Evolutionary conservation across 2,113 vertebrate genomes (phyloP).

Genomic region (Tyrannus savana): DNA sequence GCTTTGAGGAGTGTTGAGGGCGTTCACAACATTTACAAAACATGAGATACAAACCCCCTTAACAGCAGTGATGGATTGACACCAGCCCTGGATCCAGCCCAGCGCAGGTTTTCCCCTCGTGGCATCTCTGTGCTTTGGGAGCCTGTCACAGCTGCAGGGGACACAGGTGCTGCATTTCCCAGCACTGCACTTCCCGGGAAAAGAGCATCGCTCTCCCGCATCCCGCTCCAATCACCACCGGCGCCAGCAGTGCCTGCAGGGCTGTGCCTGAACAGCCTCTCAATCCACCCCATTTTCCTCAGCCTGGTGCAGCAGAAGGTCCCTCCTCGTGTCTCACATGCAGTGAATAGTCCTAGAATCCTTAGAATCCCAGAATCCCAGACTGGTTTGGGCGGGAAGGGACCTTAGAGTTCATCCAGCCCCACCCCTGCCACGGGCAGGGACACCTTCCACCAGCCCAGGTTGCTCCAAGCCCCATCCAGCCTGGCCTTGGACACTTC

Average conservation of each 20-base stretch:
- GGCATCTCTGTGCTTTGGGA: background rate
- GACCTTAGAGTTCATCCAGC: fast-evolving
- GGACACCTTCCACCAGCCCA: background rate
- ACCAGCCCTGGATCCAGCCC: background rate
- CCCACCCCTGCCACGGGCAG: background rate
- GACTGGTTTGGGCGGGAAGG: background rate
- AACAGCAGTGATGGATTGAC: fast-evolving
- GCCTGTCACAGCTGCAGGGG: background rate
- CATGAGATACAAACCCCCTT: fast-evolving
- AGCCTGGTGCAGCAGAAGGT: background rate
- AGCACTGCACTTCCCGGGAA: background rate
- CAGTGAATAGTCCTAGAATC: fast-evolving
- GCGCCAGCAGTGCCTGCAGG: background rate
- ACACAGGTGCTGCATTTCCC: background rate
- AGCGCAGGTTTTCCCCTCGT: background rate
- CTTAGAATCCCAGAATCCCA: background rate
- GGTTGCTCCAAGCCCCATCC: background rate
- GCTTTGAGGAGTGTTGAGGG: background rate
- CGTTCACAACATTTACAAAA: background rate
- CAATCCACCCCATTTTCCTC: background rate
- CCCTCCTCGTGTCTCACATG: background rate
- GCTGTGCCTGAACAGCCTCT: background rate
- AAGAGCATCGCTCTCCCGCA: background rate
- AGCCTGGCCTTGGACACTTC: fast-evolving
- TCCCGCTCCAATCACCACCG: fast-evolving